Evolutionary conservation across 2,113 vertebrate species (phyloP).

Genomic region (Strigops habroptila): DNA sequence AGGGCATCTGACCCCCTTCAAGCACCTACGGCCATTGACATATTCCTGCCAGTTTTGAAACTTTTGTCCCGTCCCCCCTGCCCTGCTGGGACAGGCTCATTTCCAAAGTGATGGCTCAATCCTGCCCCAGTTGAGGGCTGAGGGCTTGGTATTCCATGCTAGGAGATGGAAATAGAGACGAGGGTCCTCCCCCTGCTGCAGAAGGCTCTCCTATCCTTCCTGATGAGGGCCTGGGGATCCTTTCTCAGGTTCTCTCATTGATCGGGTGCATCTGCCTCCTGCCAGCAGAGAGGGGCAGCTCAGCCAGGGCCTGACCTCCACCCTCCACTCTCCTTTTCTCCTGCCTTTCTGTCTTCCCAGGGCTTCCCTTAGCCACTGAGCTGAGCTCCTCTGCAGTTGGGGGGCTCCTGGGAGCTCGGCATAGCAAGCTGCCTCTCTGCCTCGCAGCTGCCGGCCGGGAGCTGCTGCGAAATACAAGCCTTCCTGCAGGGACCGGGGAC

Average conservation of each 20-base stretch:
- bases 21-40: fast-evolving
- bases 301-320: slow-evolving; percentile 21
- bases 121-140: neutral
- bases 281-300: neutral
- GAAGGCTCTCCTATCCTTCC: neutral
- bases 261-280: slow-evolving; percentile 40
- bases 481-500: neutral
- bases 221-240: neutral
- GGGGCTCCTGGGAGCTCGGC: neutral
- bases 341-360: neutral
- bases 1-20: neutral
- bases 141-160: neutral
- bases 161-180: neutral
- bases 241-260: slow-evolving; percentile 51
- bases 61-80: neutral
- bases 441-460: slow-evolving; percentile 13
- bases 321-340: neutral
- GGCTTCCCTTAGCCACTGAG: neutral
- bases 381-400: neutral
- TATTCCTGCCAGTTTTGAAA: neutral
- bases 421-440: neutral
- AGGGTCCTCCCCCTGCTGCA: neutral
- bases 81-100: neutral
- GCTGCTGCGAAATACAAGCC: neutral
- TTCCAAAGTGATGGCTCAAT: neutral